phyloP scores from a whole-genome alignment of 2,797 vertebrate genomes.

The Pteronotus mesoamericanus region DNA sequence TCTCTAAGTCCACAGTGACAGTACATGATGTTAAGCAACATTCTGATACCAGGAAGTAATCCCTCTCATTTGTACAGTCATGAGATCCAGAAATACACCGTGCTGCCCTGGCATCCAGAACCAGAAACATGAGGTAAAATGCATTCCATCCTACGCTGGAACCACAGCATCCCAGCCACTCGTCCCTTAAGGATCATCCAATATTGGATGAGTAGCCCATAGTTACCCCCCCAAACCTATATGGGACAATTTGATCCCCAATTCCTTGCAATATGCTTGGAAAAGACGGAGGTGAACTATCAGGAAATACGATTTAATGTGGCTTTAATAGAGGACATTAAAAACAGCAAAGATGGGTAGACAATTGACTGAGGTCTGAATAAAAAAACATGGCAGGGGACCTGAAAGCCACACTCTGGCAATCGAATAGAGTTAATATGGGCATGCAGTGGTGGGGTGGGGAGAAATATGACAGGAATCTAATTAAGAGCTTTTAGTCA shows the following conservation, averaged over 20 bases:
- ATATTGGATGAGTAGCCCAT: not conserved
- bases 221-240: not conserved
- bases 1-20: not conserved
- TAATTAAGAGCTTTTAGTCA: not conserved
- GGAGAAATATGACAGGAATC: not conserved
- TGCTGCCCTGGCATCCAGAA: not conserved
- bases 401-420: not conserved
- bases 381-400: not conserved
- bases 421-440: not conserved
- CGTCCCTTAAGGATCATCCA: not conserved
- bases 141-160: not conserved
- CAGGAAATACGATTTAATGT: not conserved
- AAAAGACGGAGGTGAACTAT: not conserved
- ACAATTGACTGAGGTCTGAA: not conserved
- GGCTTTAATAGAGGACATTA: not conserved
- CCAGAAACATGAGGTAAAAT: not conserved
- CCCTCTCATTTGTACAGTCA: not conserved
- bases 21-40: not conserved
- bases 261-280: not conserved
- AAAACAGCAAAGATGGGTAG: not conserved
- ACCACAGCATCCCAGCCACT: not conserved
- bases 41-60: not conserved
- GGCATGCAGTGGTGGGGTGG: rapidly evolving
- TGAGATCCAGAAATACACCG: not conserved
- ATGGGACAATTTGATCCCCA: not conserved